Evolutionary conservation across 2,888 invertebrate species (phyloP), one percentile per base, ranked within the genome.

Genomic region (Pseudococcus viburni): DNA sequence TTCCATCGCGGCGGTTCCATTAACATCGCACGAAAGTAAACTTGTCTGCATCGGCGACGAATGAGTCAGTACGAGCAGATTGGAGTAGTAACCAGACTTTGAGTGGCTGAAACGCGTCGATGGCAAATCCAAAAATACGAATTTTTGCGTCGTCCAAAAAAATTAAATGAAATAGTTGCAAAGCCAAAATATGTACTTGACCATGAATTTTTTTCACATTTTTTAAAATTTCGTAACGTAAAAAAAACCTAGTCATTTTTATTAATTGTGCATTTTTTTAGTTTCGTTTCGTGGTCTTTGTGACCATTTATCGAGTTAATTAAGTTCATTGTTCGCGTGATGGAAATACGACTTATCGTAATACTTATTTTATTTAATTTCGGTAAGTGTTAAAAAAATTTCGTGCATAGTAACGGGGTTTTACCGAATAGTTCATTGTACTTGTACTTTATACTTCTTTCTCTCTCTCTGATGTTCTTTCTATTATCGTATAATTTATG

Each of bases 281-380:
- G 12, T 55, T 17, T 33, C 26, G 26, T 59, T 59, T n/a, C 9
- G 8, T 42, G 80, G 80, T 80, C 80, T 19, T 42, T 73, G 6
- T 3, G 80, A 80, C 80, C 80, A 7, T 80, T 80, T 73, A 33
- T 26, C n/a, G 19, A 42, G 80, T 42, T 80, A 80, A 80, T 80
- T 6, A 80, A 80, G n/a, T 42, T 80, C n/a, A 80, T n/a, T n/a
- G 42, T 80, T 80, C 80, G 80, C 80, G 80, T 80, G 80, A 80
- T 80, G 80, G 42, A 42, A 42, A n/a, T n/a, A 80, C 80, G 42
- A 80, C 39, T 42, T n/a, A 80, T 80, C n/a, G n/a, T 80, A 26
- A n/a, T 80, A 80, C 33, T 80, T n/a, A 19, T 80, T 26, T 80
- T 80, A 80, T 80, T 80, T 39, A 80, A 80, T 80, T 80, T 80